These are phyloP conservation scores for Lithophane leautieri DNA, from an alignment of 2,888 invertebrate species.

Conservation along the genomic window DNA sequence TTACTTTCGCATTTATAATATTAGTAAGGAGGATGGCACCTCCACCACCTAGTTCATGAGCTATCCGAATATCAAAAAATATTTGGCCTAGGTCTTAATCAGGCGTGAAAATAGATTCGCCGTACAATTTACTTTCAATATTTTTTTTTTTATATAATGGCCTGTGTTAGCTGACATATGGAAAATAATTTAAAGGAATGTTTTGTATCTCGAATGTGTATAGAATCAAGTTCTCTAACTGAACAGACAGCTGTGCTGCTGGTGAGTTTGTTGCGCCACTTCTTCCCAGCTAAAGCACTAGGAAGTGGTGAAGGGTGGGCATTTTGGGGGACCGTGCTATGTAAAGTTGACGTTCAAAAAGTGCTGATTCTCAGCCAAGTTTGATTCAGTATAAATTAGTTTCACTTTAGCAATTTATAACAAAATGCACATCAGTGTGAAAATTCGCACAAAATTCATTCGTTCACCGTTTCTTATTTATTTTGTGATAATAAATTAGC, in stretches of 20 bases:
- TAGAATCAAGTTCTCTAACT: no score
- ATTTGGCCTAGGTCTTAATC: no score
- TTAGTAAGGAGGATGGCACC: no score
- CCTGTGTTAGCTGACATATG: no score
- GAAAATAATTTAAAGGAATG: no score
- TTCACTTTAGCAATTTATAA: background rate
- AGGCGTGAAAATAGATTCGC: no score
- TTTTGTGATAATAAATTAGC: conserved; percentile 43
- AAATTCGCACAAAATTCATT: conserved; percentile 20
- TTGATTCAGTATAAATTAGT: background rate
- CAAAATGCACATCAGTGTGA: background rate
- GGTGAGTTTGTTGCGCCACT: background rate
- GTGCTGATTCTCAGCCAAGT: background rate
- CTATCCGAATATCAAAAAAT: no score
- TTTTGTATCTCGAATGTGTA: no score
- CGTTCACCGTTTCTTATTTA: conserved; percentile 17
- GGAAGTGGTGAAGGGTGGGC: background rate
- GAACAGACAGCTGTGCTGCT: background rate
- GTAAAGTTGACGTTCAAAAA: background rate
- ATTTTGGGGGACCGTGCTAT: background rate
- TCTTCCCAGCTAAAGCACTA: background rate
- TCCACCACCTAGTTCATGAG: no score
- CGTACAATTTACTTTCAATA: no score
- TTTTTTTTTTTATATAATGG: no score
- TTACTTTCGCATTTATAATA: no score